Evolutionary conservation across 2,888 invertebrate genomes (phyloP), one percentile per base, ranked within the genome.

Genomic region (Noctua janthe): DNA sequence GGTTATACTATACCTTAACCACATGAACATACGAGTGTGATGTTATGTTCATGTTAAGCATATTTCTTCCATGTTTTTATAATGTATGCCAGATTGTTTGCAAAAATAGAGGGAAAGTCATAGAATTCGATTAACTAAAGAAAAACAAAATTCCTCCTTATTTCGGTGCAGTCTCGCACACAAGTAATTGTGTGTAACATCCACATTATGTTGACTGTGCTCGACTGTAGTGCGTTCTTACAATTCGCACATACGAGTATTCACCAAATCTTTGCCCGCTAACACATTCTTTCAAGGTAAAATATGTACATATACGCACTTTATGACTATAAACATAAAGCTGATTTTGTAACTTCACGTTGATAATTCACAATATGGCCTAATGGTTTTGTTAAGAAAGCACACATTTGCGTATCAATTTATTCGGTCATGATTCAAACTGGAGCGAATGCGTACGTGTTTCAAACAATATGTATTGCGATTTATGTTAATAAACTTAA

Each of bases 391-490:
- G 29, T 2, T 0, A 7, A 76, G 76, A 85, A 85, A 76, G 86
- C 13, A 69, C 35, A 85, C 54, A 88, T 79, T 86, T 39, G 67
- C 49, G 35, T 75, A 76, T 17, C 62, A 76, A 81, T 79, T 29
- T 62, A 76, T 64, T 49, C 64, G 74, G 54, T 73, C 47, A n/a
- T 71, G 51, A 73, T 20, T 39, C 47, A 20, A 76, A 78, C 74
- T 81, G 76, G 35, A 75, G 51, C 82, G 76, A 88, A 78, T 85
- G 76, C 39, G 77, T 80, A 85, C 85, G 88, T 85, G 80, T 77
- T 62, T 4, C n/a, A 29, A 76, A 78, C 86, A 86, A 86, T 79
- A 35, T 17, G 35, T 76, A 81, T 74, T 67, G 74, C 39, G 71
- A 77, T 78, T 47, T 72, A 81, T 81, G 59, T 2, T 66, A 49